A percentile compares a stretch with the other conserved stretches of the same genome.
Conservation (phyloP, 92 coral and sea anemone genomes). For the Porites rus region DNA sequence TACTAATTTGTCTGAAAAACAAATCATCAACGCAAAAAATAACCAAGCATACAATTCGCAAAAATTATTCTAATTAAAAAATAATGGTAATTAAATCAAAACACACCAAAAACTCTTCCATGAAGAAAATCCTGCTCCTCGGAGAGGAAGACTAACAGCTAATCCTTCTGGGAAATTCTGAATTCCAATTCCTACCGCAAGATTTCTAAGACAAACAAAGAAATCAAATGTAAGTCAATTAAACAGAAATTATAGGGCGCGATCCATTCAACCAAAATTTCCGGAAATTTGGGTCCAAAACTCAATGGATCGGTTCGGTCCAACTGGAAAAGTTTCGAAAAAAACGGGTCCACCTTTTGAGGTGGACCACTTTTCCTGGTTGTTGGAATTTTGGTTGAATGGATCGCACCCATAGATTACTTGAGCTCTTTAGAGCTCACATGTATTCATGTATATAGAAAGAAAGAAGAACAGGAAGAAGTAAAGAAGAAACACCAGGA, state of each 20-base stretch:
- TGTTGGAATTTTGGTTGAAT: no score
- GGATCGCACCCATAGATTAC: no score
- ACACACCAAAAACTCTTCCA: conserved; percentile 93
- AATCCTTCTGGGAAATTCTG: conserved; percentile 98
- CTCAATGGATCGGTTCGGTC: no score
- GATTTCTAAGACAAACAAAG: conserved; percentile 59
- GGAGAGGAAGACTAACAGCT: conserved; percentile 93
- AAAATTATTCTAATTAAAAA: neutral
- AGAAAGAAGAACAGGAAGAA: neutral
- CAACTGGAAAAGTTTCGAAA: no score
- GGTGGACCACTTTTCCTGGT: no score
- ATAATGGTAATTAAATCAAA: neutral
- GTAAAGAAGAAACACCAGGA: no score
- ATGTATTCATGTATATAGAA: no score
- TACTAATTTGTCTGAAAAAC: neutral
- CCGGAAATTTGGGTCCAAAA: no score
- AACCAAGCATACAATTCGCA: neutral
- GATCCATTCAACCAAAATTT: no score
- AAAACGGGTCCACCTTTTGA: no score
- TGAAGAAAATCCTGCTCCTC: conserved; percentile 86
- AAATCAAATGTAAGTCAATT: neutral
- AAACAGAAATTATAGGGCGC: neutral
- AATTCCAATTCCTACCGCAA: conserved; percentile 97
- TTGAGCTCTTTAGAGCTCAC: no score
- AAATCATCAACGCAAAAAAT: neutral